These are phyloP conservation scores for Crotalus helleri DNA, from an alignment of 2,113 vertebrate genomes.

Conservation along the genomic window DNA sequence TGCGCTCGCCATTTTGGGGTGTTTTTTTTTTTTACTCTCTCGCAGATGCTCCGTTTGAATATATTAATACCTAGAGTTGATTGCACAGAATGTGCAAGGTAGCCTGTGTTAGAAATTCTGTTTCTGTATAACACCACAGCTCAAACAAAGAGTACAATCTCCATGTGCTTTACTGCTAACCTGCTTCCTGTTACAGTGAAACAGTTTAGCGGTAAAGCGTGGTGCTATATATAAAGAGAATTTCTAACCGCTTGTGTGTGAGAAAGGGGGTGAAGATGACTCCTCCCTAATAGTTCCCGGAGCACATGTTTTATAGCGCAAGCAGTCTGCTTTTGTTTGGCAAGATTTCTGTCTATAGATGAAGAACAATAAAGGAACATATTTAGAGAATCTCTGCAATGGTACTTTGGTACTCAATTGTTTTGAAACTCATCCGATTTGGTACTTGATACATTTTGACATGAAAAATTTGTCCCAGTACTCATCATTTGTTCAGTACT, in stretches of 20 bases:
- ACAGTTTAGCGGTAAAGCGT: too few species aligned
- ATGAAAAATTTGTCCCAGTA: background rate
- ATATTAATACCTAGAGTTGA: background rate
- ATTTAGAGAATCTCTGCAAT: background rate
- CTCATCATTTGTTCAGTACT: background rate
- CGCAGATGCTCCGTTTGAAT: background rate
- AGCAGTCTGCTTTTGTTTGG: background rate
- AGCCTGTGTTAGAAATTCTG: background rate
- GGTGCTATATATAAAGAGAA: too few species aligned
- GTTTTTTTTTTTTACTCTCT: background rate
- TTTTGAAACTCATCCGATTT: background rate
- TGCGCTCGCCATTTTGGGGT: background rate
- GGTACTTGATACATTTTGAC: accelerated
- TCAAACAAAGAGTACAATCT: too few species aligned
- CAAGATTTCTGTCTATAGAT: background rate
- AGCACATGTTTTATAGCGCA: background rate
- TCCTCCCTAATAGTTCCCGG: background rate
- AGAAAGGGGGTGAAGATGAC: background rate
- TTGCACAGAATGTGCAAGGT: background rate
- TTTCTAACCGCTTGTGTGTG: background rate
- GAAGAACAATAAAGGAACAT: background rate
- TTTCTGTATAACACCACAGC: too few species aligned
- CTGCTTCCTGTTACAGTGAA: too few species aligned
- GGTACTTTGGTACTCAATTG: background rate
- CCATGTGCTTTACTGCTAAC: too few species aligned